Conservation (phyloP, 2,888 invertebrate species). For the Biston betularia region DNA sequence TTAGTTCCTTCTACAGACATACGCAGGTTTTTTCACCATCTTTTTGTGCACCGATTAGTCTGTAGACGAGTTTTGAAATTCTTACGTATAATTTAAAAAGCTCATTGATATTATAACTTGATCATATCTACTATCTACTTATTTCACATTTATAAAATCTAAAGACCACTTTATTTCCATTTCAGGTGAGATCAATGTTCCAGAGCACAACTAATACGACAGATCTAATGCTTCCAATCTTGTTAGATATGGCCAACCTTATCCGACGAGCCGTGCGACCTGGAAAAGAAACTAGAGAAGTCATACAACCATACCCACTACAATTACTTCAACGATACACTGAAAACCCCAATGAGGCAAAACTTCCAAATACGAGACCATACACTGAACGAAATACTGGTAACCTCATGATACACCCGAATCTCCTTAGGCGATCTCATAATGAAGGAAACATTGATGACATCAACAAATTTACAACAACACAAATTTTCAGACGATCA, state of each 20-base stretch:
- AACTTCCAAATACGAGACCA: not conserved
- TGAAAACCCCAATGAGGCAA: not conserved
- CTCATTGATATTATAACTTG: too few species aligned
- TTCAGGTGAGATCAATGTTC: constrained; percentile 87
- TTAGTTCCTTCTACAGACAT: too few species aligned
- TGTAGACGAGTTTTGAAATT: too few species aligned
- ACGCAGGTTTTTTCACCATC: too few species aligned
- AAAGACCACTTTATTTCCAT: constrained; percentile 41
- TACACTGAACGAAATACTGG: constrained; percentile 1
- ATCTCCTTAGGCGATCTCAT: constrained; percentile 62
- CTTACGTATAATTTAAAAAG: not conserved
- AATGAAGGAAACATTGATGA: constrained; percentile 63
- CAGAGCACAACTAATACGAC: constrained; percentile 83
- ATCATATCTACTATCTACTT: too few species aligned
- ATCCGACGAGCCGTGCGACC: constrained; percentile 82
- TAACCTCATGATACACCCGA: not conserved
- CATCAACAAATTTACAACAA: not conserved
- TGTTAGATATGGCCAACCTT: constrained; percentile 88
- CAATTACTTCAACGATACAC: constrained; percentile 59
- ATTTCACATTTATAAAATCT: not conserved
- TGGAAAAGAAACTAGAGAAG: constrained; percentile 70
- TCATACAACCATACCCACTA: constrained; percentile 51
- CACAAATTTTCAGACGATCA: constrained; percentile 3
- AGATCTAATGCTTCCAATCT: constrained; percentile 87
- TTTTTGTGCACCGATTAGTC: too few species aligned